A percentile compares a stretch with the other conserved stretches of the same genome.
phyloP scores from a whole-genome alignment of 2,797 vertebrate species.

The Vultur gryphus region DNA sequence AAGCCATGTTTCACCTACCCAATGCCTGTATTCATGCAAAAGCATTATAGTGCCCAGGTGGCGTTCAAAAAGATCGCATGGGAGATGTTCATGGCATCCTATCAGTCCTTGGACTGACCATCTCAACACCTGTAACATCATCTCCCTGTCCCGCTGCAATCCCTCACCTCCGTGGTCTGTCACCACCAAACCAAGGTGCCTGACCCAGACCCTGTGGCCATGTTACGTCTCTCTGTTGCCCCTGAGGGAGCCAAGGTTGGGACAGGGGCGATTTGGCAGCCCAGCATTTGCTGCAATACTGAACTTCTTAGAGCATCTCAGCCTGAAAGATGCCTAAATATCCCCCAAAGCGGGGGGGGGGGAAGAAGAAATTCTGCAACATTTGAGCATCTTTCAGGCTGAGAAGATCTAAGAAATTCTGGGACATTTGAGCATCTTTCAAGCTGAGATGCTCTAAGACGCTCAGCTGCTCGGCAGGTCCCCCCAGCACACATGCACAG shows the following conservation, averaged over 20 bases:
- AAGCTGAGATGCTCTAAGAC: not conserved
- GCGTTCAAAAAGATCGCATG: accelerated
- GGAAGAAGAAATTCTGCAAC: not conserved
- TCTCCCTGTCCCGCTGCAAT: not conserved
- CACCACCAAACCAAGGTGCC: not conserved
- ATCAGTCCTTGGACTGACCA: too few relatives aligned
- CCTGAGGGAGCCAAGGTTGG: not conserved
- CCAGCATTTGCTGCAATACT: not conserved
- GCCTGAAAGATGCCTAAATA: not conserved
- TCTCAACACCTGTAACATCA: not conserved
- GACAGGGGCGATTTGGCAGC: not conserved
- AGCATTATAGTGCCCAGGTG: not conserved
- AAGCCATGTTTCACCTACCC: not conserved
- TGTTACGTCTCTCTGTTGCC: not conserved
- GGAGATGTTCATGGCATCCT: not conserved
- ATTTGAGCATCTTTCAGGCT: not conserved
- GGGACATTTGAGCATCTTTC: not conserved
- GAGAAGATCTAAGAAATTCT: not conserved
- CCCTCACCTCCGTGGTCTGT: not conserved
- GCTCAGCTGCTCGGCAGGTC: not conserved
- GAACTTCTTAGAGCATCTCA: not conserved
- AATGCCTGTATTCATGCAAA: not conserved
- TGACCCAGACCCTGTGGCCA: not conserved
- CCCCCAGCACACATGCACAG: not conserved
- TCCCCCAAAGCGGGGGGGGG: too few relatives aligned